Percentiles rank a stretch among this genome's conserved stretches.
phyloP scores from a whole-genome alignment of 2,888 invertebrate genomes.

The Linyphia triangularis region DNA sequence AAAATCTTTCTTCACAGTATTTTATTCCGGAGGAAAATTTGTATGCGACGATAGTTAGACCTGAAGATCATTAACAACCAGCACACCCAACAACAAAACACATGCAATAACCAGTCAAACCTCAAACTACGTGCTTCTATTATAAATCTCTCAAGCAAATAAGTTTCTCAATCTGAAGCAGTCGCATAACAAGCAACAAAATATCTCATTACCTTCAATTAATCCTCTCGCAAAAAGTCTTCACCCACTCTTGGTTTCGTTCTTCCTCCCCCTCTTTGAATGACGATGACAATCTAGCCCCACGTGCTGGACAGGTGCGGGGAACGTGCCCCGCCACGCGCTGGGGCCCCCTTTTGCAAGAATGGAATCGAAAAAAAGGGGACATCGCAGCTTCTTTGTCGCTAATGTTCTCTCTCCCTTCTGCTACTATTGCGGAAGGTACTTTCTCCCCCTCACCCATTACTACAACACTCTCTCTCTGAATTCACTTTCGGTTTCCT shows the following conservation, averaged over 20 bases:
- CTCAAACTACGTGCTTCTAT: too few relatives aligned
- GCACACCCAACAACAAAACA: too few relatives aligned
- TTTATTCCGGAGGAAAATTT: too few relatives aligned
- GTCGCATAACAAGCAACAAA: too few relatives aligned
- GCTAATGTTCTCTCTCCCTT: constrained; percentile 13
- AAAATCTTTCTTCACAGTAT: too few relatives aligned
- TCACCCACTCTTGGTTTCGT: neutral
- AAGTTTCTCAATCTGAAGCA: too few relatives aligned
- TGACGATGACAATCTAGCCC: constrained; percentile 38
- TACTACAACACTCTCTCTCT: constrained; percentile 2
- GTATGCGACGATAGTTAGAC: too few relatives aligned
- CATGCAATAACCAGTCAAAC: too few relatives aligned
- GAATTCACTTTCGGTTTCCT: constrained; percentile 16
- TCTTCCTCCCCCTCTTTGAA: neutral
- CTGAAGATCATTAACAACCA: too few relatives aligned
- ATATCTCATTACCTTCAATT: too few relatives aligned
- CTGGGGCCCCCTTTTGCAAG: constrained; percentile 25
- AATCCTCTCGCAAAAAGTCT: too few relatives aligned
- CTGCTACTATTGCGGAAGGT: neutral
- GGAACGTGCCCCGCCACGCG: constrained; percentile 57
- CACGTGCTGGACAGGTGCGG: constrained; percentile 69
- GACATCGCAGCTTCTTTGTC: constrained; percentile 41
- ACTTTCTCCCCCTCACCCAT: neutral
- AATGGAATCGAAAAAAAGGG: constrained; percentile 30
- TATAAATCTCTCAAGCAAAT: too few relatives aligned